Evolutionary conservation across 2,888 invertebrate genomes (phyloP).

Genomic region (Sycophila texana): DNA sequence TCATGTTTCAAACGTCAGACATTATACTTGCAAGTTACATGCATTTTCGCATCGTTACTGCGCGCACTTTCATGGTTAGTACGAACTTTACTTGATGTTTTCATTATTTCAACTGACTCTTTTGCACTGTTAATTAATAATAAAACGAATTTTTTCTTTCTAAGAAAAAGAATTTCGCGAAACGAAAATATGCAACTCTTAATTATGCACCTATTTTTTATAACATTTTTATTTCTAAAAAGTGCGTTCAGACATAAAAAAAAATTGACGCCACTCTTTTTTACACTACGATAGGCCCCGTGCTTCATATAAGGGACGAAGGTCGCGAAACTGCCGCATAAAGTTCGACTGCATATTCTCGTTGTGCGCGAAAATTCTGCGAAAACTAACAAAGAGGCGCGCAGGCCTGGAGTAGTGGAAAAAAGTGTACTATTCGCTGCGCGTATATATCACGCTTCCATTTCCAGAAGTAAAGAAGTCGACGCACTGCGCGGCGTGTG

Average conservation of each 20-base stretch:
- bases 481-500: background rate
- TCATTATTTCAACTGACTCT: too few species aligned
- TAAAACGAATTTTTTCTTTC: too few species aligned
- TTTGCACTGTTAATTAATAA: too few species aligned
- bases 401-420: background rate
- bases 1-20: too few species aligned
- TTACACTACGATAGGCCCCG: background rate
- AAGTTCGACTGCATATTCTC: background rate
- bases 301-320: conserved; percentile 3
- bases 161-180: too few species aligned
- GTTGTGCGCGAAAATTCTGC: background rate
- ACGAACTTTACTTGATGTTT: too few species aligned
- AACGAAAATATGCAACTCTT: too few species aligned
- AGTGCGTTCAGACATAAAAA: background rate
- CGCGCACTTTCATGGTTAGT: too few species aligned
- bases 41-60: too few species aligned
- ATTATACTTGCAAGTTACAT: too few species aligned
- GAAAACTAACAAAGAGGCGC: background rate
- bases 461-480: conserved; percentile 15
- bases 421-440: background rate
- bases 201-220: too few species aligned
- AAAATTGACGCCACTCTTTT: background rate
- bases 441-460: conserved; percentile 21
- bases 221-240: too few species aligned
- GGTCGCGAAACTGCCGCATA: background rate